Percentiles rank a stretch among this genome's conserved stretches.
Conservation (phyloP, 2,888 invertebrate species). For the Timema cristinae region DNA sequence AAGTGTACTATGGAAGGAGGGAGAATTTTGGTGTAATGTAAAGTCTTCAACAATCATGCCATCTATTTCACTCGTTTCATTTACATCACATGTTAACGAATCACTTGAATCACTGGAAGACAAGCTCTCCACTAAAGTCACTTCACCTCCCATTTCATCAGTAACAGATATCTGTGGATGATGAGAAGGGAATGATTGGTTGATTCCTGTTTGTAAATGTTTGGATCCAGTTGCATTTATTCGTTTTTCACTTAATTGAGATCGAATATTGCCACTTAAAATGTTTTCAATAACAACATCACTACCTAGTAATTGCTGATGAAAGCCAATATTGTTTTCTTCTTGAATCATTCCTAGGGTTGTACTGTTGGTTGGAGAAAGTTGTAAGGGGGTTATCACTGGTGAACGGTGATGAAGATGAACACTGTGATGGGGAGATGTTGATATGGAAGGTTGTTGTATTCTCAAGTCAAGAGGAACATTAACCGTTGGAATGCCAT, state of each 20-base stretch:
- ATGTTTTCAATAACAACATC: neutral
- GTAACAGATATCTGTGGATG: slow-evolving; percentile 90
- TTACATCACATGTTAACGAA: slow-evolving; percentile 47
- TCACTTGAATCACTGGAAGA: slow-evolving; percentile 68
- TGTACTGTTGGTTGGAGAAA: slow-evolving; percentile 49
- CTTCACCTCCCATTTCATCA: slow-evolving; percentile 82
- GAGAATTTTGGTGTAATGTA: neutral
- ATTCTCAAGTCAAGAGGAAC: slow-evolving; percentile 42
- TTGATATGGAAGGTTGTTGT: slow-evolving; percentile 17
- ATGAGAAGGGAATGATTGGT: slow-evolving; percentile 34
- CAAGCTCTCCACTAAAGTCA: slow-evolving; percentile 68
- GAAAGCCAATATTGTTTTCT: slow-evolving; percentile 48
- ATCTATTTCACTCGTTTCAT: slow-evolving; percentile 17
- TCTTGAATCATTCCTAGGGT: slow-evolving; percentile 75
- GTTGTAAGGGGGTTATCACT: slow-evolving; percentile 48
- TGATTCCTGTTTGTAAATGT: neutral
- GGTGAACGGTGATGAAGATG: slow-evolving; percentile 44
- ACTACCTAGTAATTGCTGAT: neutral
- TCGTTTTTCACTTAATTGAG: neutral
- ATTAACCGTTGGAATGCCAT: slow-evolving; percentile 57
- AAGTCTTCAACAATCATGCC: slow-evolving; percentile 38
- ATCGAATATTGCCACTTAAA: neutral
- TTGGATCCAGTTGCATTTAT: neutral
- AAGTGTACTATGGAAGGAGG: neutral
- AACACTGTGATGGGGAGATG: slow-evolving; percentile 18